Evolutionary conservation across 1,140 invertebrate genomes (phyloP).

Genomic region (Papilio helenus): DNA sequence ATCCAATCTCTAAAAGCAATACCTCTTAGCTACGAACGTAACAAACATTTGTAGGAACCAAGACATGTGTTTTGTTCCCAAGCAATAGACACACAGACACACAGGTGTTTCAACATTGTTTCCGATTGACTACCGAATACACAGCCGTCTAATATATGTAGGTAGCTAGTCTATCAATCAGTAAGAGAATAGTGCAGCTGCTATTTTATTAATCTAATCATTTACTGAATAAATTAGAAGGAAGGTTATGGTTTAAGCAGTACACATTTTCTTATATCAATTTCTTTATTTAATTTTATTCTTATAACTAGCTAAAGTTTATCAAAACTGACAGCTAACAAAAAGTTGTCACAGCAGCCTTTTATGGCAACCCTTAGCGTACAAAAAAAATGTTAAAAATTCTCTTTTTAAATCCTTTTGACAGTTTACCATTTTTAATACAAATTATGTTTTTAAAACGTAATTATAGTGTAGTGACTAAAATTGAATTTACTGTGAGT

Average conservation of each 20-base stretch:
- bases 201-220: background rate
- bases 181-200: background rate
- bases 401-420: too few relatives aligned
- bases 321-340: too few relatives aligned
- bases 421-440: too few relatives aligned
- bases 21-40: background rate
- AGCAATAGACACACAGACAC: background rate
- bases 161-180: background rate
- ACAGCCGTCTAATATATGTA: background rate
- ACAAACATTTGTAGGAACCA: background rate
- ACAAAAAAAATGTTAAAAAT: too few relatives aligned
- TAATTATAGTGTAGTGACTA: background rate
- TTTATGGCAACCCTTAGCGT: too few relatives aligned
- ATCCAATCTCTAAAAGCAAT: background rate
- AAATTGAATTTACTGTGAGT: background rate
- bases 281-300: too few relatives aligned
- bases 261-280: too few relatives aligned
- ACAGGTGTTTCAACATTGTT: constrained; percentile 11
- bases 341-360: too few relatives aligned
- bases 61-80: constrained; percentile 13
- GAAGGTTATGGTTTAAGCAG: background rate
- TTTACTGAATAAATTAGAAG: background rate
- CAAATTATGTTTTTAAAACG: too few relatives aligned
- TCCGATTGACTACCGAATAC: background rate
- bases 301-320: too few relatives aligned